Percentiles rank a stretch among this genome's conserved stretches.
These are phyloP conservation scores for Oceanodroma tethys DNA, from an alignment of 2,113 vertebrate species.

Conservation along the genomic window DNA sequence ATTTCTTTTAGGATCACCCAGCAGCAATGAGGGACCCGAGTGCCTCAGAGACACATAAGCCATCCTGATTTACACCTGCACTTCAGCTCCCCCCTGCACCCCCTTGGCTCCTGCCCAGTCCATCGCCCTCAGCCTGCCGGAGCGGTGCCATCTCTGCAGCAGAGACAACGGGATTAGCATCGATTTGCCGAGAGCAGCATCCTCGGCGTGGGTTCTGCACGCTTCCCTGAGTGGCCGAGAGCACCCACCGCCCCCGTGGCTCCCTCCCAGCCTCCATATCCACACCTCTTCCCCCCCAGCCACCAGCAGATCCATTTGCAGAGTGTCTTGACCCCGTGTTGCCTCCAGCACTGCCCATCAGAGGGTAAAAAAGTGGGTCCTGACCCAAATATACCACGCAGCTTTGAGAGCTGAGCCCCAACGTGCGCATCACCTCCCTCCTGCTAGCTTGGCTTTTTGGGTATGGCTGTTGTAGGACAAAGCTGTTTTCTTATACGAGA, in stretches of 20 bases:
- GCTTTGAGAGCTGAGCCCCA: neutral
- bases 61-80: neutral
- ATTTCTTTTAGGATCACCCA: neutral
- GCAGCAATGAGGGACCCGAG: accelerated
- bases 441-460: neutral
- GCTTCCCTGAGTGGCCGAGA: accelerated
- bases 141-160: neutral
- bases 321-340: accelerated
- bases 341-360: accelerated
- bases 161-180: neutral
- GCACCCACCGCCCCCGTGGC: neutral
- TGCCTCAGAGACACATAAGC: accelerated
- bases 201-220: neutral
- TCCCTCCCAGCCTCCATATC: neutral
- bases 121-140: neutral
- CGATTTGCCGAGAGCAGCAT: neutral
- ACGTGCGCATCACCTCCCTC: accelerated
- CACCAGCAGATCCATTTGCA: neutral
- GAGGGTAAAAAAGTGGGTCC: neutral
- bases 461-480: neutral
- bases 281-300: accelerated
- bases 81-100: neutral
- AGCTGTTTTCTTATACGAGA: neutral
- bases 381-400: accelerated
- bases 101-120: neutral